Base-by-base conservation (phyloP, 2,113 vertebrate genomes). In the Neotoma lepida region DNA sequence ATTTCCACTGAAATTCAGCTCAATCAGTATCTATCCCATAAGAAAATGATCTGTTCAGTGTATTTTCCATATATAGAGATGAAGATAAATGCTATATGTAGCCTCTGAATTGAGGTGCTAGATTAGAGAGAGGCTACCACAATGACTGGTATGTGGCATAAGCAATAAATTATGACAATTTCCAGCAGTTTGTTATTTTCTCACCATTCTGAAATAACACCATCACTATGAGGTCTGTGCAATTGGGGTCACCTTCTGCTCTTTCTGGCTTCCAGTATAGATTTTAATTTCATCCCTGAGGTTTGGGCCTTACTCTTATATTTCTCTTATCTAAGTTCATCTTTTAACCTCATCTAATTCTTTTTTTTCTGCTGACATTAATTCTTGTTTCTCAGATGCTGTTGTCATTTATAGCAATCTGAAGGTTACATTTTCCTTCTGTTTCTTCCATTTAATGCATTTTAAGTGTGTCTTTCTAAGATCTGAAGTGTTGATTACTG, bases 351-450 rank as follows among this genome's bases (percentile, higher is more conserved):
- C 30, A 68, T n/a, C 49, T 51, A 39, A 28, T 61, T 95, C 24
- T 61, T 89, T 88, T 56, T 91, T 91, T 76, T 39, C 64, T 68
- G 54, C 26, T 46, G 44, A 63, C 51, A 89, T 30, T 30, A 15
- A 51, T 61, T 86, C 35, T 90, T 95, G 24, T 78, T 94, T 88
- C 56, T 58, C 14, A 85, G 63, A 73, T 9, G 4, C 2, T 74
- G 3, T 39, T 80, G 14, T 44, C 82, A 58, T 88, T 93, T 94
- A n/a, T 91, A 80, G 77, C 28, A 88, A 68, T 8, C 56, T 35
- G 88, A 58, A 93, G 61, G 80, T 76, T 82, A 64, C 7, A n/a
- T 17, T 84, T 86, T 88, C 70, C 90, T 87, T 63, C 51, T 77
- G 6, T 35, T 84, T 92, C 56, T 74, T 85, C 87, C 63, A 88